phyloP scores from a whole-genome alignment of 2,113 vertebrate genomes.

The Phrynosoma blainvillii region DNA sequence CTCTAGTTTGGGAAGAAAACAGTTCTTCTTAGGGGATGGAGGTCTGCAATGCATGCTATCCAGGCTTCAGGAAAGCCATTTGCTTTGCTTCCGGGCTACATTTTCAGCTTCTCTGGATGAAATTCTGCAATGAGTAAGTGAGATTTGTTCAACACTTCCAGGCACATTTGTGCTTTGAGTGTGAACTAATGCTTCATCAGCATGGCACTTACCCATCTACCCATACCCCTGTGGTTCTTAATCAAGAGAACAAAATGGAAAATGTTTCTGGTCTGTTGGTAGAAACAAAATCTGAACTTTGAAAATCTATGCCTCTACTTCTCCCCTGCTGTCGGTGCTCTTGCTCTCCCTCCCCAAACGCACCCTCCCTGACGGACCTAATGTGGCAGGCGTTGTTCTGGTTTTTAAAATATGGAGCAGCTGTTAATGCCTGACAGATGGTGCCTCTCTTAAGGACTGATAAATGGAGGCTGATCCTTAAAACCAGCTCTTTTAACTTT shows the following conservation, averaged over 20 bases:
- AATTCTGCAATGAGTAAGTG: neutral
- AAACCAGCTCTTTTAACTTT: slow-evolving; percentile 52
- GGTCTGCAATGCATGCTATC: neutral
- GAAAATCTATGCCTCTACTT: neutral
- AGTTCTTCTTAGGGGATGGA: too few relatives aligned
- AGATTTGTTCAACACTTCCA: neutral
- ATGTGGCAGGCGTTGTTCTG: slow-evolving; percentile 30
- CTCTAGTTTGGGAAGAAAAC: too few relatives aligned
- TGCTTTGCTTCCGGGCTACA: neutral
- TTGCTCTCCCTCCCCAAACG: neutral
- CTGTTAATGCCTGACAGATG: slow-evolving; percentile 60
- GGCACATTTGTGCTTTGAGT: too few relatives aligned
- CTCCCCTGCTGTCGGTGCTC: too few relatives aligned
- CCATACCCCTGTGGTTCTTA: neutral
- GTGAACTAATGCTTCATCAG: neutral
- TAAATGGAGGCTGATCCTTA: slow-evolving; percentile 55
- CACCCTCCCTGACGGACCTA: neutral
- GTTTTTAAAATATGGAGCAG: slow-evolving; percentile 40
- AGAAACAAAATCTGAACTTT: neutral
- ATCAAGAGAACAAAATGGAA: neutral
- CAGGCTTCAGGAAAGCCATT: too few relatives aligned
- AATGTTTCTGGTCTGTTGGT: neutral
- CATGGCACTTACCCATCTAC: neutral
- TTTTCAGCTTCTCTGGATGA: neutral
- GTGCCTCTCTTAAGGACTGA: slow-evolving; percentile 55